phyloP scores from a whole-genome alignment of 2,797 vertebrate species.

The Clarias platycephalus region DNA sequence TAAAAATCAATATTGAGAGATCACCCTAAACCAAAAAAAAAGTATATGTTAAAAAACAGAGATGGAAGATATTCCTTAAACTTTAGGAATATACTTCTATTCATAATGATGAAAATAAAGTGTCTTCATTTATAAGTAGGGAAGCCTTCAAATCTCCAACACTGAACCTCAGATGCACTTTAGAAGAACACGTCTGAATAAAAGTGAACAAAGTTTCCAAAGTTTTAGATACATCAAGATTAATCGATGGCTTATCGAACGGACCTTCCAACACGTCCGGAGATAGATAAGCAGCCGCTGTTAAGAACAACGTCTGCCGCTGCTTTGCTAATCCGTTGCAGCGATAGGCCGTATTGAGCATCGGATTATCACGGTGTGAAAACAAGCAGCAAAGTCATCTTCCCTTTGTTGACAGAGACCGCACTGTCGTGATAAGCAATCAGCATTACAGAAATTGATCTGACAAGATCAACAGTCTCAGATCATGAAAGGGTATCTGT shows the following conservation, averaged over 20 bases:
- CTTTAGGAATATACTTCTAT: background rate
- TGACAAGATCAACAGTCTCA: conserved; percentile 55
- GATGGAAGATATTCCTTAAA: too few species aligned
- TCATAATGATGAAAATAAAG: background rate
- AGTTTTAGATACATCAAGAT: conserved; percentile 10
- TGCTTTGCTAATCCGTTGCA: conserved; percentile 43
- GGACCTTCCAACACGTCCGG: conserved; percentile 14
- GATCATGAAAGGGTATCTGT: conserved; percentile 51
- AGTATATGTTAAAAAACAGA: too few species aligned
- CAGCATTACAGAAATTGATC: conserved; percentile 53
- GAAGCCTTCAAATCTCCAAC: too few species aligned
- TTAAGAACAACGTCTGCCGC: conserved; percentile 27
- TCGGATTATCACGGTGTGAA: conserved; percentile 51
- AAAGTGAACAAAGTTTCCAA: background rate
- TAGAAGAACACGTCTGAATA: background rate
- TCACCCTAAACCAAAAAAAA: too few species aligned
- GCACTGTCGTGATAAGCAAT: conserved; percentile 55
- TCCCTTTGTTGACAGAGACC: conserved; percentile 54
- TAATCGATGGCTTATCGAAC: conserved; percentile 40
- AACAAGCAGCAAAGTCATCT: conserved; percentile 50
- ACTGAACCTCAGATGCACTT: background rate
- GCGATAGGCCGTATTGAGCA: conserved; percentile 46
- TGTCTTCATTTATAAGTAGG: background rate
- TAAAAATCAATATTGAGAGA: too few species aligned
- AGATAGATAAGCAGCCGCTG: conserved; percentile 37